Evolutionary conservation across 2,113 vertebrate species (phyloP).

Genomic region (Actenoides hombroni): DNA sequence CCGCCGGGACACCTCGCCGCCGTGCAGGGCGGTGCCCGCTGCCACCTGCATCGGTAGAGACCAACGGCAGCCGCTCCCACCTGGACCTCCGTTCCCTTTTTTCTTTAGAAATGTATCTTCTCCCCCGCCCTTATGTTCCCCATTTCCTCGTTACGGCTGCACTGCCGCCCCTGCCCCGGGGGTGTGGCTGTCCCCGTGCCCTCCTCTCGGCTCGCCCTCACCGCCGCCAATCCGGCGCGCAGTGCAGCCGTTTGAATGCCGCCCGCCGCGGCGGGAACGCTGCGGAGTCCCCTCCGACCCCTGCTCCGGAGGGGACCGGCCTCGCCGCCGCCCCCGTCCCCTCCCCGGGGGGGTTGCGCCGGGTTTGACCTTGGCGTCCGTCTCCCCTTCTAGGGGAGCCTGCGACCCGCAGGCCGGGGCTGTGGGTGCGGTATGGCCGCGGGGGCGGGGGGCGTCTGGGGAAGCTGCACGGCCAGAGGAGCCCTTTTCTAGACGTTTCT

Average conservation of each 20-base stretch:
- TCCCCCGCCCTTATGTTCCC: too few species aligned
- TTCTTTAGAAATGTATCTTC: background rate
- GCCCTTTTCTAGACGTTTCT: constrained; percentile 14
- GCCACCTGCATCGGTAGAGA: background rate
- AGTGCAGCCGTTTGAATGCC: background rate
- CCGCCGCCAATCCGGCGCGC: constrained; percentile 31
- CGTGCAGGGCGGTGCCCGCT: background rate
- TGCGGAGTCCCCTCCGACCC: background rate
- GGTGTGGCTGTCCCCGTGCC: constrained; percentile 23
- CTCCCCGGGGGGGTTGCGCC: rapidly evolving
- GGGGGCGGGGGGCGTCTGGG: background rate
- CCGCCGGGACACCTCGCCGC: background rate
- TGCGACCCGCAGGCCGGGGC: background rate
- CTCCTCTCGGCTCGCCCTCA: background rate
- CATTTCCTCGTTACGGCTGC: background rate
- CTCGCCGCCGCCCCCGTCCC: background rate
- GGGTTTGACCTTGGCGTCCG: background rate
- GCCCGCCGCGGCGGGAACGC: constrained; percentile 5
- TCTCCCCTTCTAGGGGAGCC: background rate
- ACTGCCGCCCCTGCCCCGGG: background rate
- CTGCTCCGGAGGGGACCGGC: rapidly evolving
- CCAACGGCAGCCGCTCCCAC: background rate
- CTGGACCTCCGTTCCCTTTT: background rate
- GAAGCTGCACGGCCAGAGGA: background rate
- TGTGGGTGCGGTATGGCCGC: background rate